phyloP scores from a whole-genome alignment of 2,113 vertebrate species.

The Microcebus griseorufus region DNA sequence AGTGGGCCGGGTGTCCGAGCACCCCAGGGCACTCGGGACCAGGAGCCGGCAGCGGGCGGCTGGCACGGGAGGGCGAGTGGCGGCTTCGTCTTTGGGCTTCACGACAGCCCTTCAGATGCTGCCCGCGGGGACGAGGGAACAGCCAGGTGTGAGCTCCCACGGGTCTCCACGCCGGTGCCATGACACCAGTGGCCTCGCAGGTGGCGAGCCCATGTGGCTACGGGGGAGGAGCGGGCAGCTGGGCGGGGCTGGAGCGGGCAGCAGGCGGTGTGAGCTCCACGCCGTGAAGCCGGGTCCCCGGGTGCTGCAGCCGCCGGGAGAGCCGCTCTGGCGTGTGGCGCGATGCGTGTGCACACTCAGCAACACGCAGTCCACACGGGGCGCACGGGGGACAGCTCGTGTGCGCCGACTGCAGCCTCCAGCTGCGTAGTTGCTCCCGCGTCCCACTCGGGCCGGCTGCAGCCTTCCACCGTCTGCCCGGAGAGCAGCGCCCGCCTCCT shows the following conservation, averaged over 20 bases:
- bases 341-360: too few species aligned
- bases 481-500: too few species aligned
- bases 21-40: not conserved
- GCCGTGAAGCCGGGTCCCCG: fast-evolving
- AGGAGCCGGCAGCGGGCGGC: not conserved
- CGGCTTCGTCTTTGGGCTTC: fast-evolving
- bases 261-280: fast-evolving
- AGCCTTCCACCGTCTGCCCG: too few species aligned
- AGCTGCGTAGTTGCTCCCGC: too few species aligned
- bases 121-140: fast-evolving
- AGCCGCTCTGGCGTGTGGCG: not conserved
- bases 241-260: not conserved
- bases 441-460: too few species aligned
- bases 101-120: not conserved
- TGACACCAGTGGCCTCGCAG: not conserved
- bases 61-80: fast-evolving
- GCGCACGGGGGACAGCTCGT: too few species aligned
- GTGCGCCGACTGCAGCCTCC: too few species aligned
- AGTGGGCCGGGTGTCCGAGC: not conserved
- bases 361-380: too few species aligned
- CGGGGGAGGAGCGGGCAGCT: not conserved
- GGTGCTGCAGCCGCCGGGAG: fast-evolving
- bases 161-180: not conserved
- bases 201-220: fast-evolving
- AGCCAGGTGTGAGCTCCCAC: not conserved